Percentiles rank a stretch among this genome's conserved stretches.
Evolutionary conservation across 2,797 vertebrate species (phyloP).

Genomic region (Sebastes matsubarae): DNA sequence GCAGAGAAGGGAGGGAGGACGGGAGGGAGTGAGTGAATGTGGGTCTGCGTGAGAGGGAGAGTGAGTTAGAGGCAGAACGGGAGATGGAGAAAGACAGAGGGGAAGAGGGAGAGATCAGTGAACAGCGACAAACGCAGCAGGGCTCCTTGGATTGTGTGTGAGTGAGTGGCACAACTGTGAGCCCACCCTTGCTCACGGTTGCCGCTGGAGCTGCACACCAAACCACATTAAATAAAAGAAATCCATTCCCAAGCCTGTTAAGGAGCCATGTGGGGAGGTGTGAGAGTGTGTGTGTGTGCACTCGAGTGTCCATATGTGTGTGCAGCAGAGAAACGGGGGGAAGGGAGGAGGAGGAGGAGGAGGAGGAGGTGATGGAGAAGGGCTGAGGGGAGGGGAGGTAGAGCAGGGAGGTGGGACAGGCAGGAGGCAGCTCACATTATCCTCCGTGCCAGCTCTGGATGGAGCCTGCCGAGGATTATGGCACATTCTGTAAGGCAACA

Average conservation of each 20-base stretch:
- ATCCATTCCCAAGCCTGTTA: constrained; percentile 83
- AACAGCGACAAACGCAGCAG: constrained; percentile 70
- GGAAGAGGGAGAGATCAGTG: constrained; percentile 73
- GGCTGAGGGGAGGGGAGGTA: constrained; percentile 53
- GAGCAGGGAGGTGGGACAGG: constrained; percentile 62
- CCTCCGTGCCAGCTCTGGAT: constrained; percentile 81
- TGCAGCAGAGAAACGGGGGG: constrained; percentile 55
- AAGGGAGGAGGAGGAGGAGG: not conserved
- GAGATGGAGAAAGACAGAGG: constrained; percentile 66
- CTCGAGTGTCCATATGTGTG: constrained; percentile 72
- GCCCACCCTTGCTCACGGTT: constrained; percentile 69
- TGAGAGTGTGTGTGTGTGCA: constrained; percentile 43
- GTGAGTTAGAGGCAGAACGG: constrained; percentile 46
- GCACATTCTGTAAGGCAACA: constrained; percentile 87
- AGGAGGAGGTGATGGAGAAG: constrained; percentile 42
- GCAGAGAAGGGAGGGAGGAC: not conserved
- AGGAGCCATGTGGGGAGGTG: constrained; percentile 75
- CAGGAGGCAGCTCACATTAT: constrained; percentile 75
- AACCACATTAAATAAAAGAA: constrained; percentile 84
- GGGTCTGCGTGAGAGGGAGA: constrained; percentile 34
- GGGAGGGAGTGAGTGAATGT: constrained; percentile 15
- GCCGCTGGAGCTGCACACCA: constrained; percentile 78
- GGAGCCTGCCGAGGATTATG: constrained; percentile 87
- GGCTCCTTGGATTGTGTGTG: constrained; percentile 50
- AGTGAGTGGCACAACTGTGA: constrained; percentile 64